Base-by-base conservation (phyloP, 1,140 invertebrate genomes). In the Bradysia coprophila region DNA sequence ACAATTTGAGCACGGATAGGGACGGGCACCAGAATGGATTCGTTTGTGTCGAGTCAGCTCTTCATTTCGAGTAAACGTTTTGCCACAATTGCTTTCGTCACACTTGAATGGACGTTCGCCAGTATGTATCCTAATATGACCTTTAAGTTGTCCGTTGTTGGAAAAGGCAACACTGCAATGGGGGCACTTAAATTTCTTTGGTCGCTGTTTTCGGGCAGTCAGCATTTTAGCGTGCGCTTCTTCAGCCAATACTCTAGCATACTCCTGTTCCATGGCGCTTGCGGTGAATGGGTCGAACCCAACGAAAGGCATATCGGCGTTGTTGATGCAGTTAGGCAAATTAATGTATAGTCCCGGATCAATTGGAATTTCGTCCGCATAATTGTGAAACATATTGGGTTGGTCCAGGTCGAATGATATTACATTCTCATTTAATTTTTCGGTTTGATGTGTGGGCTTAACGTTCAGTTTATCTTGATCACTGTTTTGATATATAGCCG, bases 41-140 rank as follows among this genome's bases (percentile, higher is more conserved):
- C 87, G 69, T 49, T 84, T 82, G 61, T 95, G 90, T 19, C 89
- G 68, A 0, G 89, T 93, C 32, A 94, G 61, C 55, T 95, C 89
- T 61, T 94, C 89, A 59, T 94, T 95, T 45, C 89, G 70, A 0
- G 89, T 91, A 53, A 95, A 95, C 0, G 79, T 79, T 58, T 92
- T 92, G 0, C 78, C 81, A 52, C 90, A 94, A 36, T 75, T 74
- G 34, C 78, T 72, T 21, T 76, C 72, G 36, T 89, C 81, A 56
- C 89, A 94, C 48, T 79, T 78, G 57, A 81, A 92, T 0, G 88
- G 88, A 37, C 85, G 63, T 57, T 91, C 86, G 3, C 82, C 82
- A 31, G 88, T 92, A 56, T 94, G 89, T 36, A 92, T 92, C 18
- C 89, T 67, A 13, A 90, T 73, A 54, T 94, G 89, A 43, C 88